Evolutionary conservation across 2,797 vertebrate genomes (phyloP), one percentile per base, ranked within the genome.

Genomic region (Hippopotamyrus pictus): DNA sequence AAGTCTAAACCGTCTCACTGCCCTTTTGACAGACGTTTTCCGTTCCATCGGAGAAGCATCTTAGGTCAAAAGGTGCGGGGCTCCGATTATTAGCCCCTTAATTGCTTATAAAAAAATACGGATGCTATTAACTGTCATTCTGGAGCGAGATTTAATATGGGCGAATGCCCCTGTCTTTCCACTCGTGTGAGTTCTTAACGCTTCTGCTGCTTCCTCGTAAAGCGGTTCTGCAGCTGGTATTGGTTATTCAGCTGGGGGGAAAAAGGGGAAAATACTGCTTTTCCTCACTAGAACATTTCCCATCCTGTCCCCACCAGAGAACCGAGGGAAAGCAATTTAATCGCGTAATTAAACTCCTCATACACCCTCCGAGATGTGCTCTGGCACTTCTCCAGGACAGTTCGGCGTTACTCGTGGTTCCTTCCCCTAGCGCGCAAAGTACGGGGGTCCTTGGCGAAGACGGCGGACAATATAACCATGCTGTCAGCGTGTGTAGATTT

Each of bases 281-380:
- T 86, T 85, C 82, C 83, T 50, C 88, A 51, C 51, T 46, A 4
- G 44, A 69, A 65, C 82, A 65, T 69, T 86, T 73, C 59, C 88
- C 25, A 83, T 51, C 44, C 82, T 73, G 79, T 65, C 79, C 46
- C 79, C 41, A 65, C 79, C 54, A 85, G 88, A 85, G 79, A 44
- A 44, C 79, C 41, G 48, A 69, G 87, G 29, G 88, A 89, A 84
- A 86, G 82, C 82, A 59, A 65, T 62, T 89, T 89, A 89, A 85
- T 85, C 29, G 73, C 57, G 89, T 88, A 88, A 90, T 88, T 90
- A 88, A 88, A 88, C 37, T 46, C 29, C 82, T 86, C 51, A 89
- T 53, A 87, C 59, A 87, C 48, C 84, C 85, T 89, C 37, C 53
- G 85, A 89, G 89, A 89, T 89, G 89, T 73, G 50, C 51, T 89